phyloP scores from a whole-genome alignment of 2,113 vertebrate genomes.

The Oncorhynchus kisutch region DNA sequence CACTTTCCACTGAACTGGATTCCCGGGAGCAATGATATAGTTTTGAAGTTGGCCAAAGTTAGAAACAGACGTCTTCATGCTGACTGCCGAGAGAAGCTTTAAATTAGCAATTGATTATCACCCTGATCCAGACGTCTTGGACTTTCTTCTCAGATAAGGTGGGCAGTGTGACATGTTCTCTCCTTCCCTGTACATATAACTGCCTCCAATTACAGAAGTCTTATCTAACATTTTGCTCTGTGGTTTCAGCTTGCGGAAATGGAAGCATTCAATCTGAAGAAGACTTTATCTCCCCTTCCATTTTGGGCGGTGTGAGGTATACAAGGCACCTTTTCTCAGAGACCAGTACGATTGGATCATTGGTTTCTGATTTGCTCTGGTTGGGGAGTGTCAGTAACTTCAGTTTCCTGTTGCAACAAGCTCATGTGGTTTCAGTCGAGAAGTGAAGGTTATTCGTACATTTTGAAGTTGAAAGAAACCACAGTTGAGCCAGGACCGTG shows the following conservation, averaged over 20 bases:
- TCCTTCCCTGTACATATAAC: not conserved
- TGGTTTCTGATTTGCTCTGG: not conserved
- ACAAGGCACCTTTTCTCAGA: not conserved
- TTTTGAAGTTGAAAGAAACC: too few relatives aligned
- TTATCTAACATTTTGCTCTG: not conserved
- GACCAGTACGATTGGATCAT: not conserved
- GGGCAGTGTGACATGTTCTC: slow-evolving; percentile 1
- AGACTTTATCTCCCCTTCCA: not conserved
- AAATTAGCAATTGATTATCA: slow-evolving; percentile 41
- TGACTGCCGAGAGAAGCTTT: slow-evolving; percentile 4
- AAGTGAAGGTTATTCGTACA: too few relatives aligned
- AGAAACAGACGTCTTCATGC: slow-evolving; percentile 3
- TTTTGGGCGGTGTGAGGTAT: slow-evolving; percentile 2
- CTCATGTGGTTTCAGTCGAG: not conserved
- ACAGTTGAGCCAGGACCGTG: too few relatives aligned
- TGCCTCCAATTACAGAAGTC: not conserved
- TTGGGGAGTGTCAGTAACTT: not conserved
- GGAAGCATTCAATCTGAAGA: not conserved
- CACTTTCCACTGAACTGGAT: slow-evolving; percentile 8
- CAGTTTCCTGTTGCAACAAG: not conserved
- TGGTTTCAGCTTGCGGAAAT: not conserved
- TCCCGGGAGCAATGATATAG: slow-evolving; percentile 18
- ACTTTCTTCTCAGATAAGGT: slow-evolving; percentile 2
- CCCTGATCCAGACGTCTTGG: slow-evolving; percentile 2
- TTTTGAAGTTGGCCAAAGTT: slow-evolving; percentile 15